Conservation (phyloP, 2,797 vertebrate species). For the Dallia pectoralis region DNA sequence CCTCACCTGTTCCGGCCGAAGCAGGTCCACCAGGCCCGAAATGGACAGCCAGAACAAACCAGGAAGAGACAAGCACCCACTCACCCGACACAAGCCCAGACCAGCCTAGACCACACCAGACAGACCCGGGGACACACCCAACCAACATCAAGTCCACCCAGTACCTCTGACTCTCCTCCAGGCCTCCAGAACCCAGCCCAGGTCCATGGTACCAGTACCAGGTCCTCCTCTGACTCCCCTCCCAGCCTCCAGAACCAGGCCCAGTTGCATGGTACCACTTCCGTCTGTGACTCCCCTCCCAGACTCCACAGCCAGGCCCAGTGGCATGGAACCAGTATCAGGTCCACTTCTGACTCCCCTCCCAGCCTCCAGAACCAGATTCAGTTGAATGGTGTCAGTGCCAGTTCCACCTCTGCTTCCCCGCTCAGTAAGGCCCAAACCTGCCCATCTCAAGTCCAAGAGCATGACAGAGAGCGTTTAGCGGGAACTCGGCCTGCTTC, state of each 20-base stretch:
- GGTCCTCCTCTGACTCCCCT: background rate
- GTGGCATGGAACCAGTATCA: no score
- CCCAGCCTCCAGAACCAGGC: background rate
- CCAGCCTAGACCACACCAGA: background rate
- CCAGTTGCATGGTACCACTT: background rate
- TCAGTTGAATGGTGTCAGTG: slow-evolving; percentile 18
- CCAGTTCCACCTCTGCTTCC: background rate
- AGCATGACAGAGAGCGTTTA: background rate
- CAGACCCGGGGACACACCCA: background rate
- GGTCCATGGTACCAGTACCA: background rate
- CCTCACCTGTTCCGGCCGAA: background rate
- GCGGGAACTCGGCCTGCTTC: background rate
- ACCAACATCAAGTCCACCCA: no score
- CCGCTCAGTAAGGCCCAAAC: background rate
- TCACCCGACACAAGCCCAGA: background rate
- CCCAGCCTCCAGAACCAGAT: slow-evolving; percentile 48
- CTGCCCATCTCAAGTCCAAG: background rate
- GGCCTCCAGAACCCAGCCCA: no score
- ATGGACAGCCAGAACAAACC: background rate
- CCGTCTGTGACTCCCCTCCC: no score
- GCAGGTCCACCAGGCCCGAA: background rate
- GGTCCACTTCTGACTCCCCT: background rate
- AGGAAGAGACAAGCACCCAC: background rate
- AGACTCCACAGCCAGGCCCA: no score
- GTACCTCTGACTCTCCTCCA: no score